A percentile compares a stretch with the other conserved stretches of the same genome.
Evolutionary conservation across 2,888 invertebrate species (phyloP).

Genomic region (Antitype chi): DNA sequence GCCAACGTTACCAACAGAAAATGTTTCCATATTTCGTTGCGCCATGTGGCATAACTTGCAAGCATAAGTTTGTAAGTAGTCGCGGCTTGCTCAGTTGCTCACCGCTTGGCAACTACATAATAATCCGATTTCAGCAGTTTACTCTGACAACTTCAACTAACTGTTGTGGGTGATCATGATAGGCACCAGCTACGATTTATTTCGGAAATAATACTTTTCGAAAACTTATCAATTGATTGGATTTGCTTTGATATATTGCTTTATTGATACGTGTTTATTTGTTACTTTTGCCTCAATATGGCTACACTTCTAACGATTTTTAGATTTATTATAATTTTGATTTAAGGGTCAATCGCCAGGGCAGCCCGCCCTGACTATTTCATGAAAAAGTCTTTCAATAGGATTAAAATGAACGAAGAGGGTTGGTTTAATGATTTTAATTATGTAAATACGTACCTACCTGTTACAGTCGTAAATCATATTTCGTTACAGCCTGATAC

Average conservation of each 20-base stretch:
- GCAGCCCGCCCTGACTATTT: too few relatives aligned
- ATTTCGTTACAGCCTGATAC: too few relatives aligned
- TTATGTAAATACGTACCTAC: too few relatives aligned
- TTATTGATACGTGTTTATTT: constrained; percentile 15
- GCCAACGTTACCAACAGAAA: constrained; percentile 3
- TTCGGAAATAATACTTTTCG: neutral
- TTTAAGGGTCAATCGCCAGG: too few relatives aligned
- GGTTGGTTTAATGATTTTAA: too few relatives aligned
- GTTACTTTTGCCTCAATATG: neutral
- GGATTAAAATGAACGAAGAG: too few relatives aligned
- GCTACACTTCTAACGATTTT: neutral
- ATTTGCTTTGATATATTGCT: constrained; percentile 11
- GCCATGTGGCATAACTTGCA: constrained; percentile 43
- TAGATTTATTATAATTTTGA: too few relatives aligned
- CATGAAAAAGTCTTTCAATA: too few relatives aligned
- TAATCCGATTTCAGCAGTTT: constrained; percentile 57
- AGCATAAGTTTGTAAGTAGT: constrained; percentile 45
- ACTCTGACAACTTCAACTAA: constrained; percentile 38
- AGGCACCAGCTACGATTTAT: constrained; percentile 21
- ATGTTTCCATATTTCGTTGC: constrained; percentile 21
- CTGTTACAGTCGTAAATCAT: too few relatives aligned
- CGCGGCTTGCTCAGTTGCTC: constrained; percentile 31
- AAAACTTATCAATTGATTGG: constrained; percentile 8
- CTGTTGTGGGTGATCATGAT: constrained; percentile 16
- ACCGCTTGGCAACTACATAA: constrained; percentile 48